Evolutionary conservation across 2,888 invertebrate species (phyloP), one percentile per base, ranked within the genome.

Genomic region (Stegophylla sp.): DNA sequence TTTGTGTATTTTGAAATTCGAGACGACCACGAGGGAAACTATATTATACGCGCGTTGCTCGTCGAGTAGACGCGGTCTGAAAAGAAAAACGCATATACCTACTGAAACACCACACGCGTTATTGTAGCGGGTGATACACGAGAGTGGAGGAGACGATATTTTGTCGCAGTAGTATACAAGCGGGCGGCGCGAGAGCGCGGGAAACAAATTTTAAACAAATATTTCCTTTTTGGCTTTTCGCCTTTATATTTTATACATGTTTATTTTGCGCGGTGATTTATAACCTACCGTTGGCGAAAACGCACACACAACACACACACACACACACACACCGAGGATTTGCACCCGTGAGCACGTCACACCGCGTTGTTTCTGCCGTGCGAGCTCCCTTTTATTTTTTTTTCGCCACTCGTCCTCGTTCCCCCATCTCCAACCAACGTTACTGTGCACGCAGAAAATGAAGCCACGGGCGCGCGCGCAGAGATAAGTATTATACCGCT

Each of bases 401-500:
- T 26, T 26, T 13, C 17, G 13, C 34, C 28, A 2, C 28, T n/a
- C 48, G 1, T 5, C 69, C n/a, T 15, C 51, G 53, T 20, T 7
- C 3, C 4, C 34, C 34, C 34, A 34, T 34, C 4, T 34, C 34
- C 13, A 13, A 15, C 28, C 17, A 17, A 23, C 28, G 34, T 7
- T 12, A 43, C 43, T 43, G 12, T 15, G 56, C n/a, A n/a, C n/a
- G n/a, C n/a, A n/a, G n/a, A n/a, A n/a, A n/a, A n/a, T n/a, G 10
- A 3, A 20, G 20, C 1, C 20, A 1, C 71, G 53, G 10, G 56
- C 4, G 45, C 28, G 43, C 26, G 41, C 67, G n/a, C 45, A 28
- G 67, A 77, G 76, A 77, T 77, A 77, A 77, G 76, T 77, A 67
- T 77, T 77, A n/a, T n/a, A 67, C 45, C 10, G 45, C 75, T n/a